A percentile compares a stretch with the other conserved stretches of the same genome.
These are phyloP conservation scores for Aplysia californica DNA, from an alignment of 1,140 invertebrate genomes.

Conservation along the genomic window DNA sequence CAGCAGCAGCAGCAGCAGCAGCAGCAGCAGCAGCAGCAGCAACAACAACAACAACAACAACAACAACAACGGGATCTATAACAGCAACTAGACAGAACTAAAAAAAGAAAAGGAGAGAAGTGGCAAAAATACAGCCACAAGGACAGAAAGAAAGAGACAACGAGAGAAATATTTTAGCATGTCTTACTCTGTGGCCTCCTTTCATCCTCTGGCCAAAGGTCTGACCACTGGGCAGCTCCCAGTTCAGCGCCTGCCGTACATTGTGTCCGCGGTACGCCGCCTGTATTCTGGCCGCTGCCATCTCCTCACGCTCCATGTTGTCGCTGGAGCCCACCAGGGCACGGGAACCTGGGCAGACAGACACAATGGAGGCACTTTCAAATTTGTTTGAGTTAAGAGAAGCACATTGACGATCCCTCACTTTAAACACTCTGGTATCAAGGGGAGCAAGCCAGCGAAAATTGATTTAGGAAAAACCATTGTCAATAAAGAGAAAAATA, in stretches of 20 bases:
- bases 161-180: too few relatives aligned
- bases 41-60: too few relatives aligned
- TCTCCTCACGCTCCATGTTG: conserved; percentile 19
- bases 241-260: conserved; percentile 37
- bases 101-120: too few relatives aligned
- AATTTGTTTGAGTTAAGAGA: neutral
- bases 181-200: neutral
- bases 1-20: too few relatives aligned
- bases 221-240: conserved; percentile 31
- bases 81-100: too few relatives aligned
- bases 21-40: too few relatives aligned
- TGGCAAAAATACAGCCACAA: too few relatives aligned
- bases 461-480: neutral
- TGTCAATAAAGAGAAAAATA: neutral
- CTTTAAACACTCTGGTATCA: conserved; percentile 4
- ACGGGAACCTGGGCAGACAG: neutral
- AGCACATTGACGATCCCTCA: neutral
- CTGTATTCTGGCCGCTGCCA: conserved; percentile 51
- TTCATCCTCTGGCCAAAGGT: conserved; percentile 17
- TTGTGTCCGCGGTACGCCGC: conserved; percentile 51
- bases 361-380: neutral
- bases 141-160: too few relatives aligned
- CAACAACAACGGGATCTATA: too few relatives aligned
- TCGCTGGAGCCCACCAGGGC: neutral
- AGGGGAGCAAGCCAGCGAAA: neutral